Base-by-base conservation (phyloP, 1,140 invertebrate species). In the Sitophilus oryzae region DNA sequence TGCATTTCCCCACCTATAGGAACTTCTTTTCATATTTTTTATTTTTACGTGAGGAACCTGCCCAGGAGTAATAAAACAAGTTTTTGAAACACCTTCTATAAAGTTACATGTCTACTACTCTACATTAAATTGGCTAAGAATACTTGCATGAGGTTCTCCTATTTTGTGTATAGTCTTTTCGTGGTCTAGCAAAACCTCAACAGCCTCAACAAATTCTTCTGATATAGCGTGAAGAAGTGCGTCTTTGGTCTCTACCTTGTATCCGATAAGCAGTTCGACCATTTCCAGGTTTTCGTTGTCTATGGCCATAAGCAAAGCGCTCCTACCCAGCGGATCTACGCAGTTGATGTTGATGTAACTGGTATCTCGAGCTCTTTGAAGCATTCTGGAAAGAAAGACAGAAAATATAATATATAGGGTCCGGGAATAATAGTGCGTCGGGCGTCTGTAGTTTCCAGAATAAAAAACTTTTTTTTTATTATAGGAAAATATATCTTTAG, bases 231-330 rank as follows among this genome's bases (percentile, higher is more conserved):
- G 94, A 45, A 98, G 78, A 10, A 98, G 80, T 0, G 94, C 93
- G 73, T 98, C 93, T 65, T 91, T 89, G 0, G 92, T 96, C 72
- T 94, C 76, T 25, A 90, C 86, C 64, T 87, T 83, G 69, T 87
- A 82, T 70, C 91, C 86, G 52, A 99, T 86, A 56, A 99, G 78
- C 49, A 98, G 76, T 66, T 97, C 93, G 8, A 98, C 92, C 94
- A 98, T 98, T 75, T 98, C 95, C 56, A 98, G 80, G 74, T 99
- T 98, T 78, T 99, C 96, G 77, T 97, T 98, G 77, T 99, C 95
- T 60, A 99, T 98, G 53, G 95, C 93, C 89, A 95, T 95, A 41
- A 95, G 79, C 6, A 96, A 80, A 0, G 92, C 93, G 42, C 88
- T 89, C 60, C 92, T 77, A 30, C 91, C 96, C 62, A 98, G 77